Percentiles rank a stretch among this genome's conserved stretches.
phyloP scores from a whole-genome alignment of 2,113 vertebrate species.

The Corythaixoides concolor region DNA sequence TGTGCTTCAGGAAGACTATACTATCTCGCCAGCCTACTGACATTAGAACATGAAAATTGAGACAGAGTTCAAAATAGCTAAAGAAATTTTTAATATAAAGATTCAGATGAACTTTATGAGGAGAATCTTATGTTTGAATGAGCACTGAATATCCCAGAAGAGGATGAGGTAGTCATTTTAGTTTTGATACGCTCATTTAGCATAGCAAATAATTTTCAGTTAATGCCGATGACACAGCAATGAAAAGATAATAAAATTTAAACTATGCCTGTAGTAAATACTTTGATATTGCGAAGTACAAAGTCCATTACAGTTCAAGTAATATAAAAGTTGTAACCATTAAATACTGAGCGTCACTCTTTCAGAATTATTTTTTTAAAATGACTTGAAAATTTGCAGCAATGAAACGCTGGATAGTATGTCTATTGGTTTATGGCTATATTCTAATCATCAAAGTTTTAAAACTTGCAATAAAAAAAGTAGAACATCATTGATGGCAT shows the following conservation, averaged over 20 bases:
- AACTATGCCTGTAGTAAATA: not conserved
- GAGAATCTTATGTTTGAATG: not conserved
- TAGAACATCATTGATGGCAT: not conserved
- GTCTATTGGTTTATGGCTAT: slow-evolving; percentile 25
- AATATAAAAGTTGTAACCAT: not conserved
- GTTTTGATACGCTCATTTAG: not conserved
- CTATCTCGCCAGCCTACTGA: not conserved
- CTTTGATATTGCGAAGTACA: not conserved
- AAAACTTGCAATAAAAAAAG: not conserved
- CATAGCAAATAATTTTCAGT: not conserved
- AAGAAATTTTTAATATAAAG: not conserved
- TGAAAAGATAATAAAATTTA: not conserved
- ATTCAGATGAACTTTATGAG: not conserved
- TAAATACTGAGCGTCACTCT: not conserved
- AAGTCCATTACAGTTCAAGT: slow-evolving; percentile 29
- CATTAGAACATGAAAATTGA: not conserved
- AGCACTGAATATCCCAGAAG: not conserved
- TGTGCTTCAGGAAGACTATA: not conserved
- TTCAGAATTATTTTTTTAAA: not conserved
- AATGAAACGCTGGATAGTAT: not conserved
- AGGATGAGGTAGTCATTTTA: not conserved
- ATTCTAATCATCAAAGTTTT: not conserved
- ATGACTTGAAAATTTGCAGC: not conserved
- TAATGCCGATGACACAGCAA: not conserved
- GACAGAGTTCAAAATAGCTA: not conserved